Evolutionary conservation across 2,797 vertebrate genomes (phyloP).

Genomic region (Lacerta bilineata): DNA sequence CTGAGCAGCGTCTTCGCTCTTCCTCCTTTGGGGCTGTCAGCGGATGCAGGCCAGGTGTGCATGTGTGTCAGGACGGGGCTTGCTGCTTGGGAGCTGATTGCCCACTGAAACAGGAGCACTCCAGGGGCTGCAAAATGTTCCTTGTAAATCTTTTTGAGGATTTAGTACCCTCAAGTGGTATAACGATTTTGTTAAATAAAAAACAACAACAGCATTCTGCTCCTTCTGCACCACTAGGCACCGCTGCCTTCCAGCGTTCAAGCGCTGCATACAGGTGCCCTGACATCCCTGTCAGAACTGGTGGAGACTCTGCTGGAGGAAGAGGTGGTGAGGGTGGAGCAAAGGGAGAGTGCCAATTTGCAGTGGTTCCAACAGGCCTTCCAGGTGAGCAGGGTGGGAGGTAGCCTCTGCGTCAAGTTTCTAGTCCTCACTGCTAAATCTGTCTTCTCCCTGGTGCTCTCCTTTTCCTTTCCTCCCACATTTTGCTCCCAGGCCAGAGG

Average conservation of each 20-base stretch:
- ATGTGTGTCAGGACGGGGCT: rapidly evolving
- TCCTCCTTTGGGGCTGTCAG: background rate
- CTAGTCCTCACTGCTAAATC: background rate
- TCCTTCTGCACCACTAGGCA: too few relatives aligned
- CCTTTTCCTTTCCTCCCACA: background rate
- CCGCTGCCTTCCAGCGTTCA: background rate
- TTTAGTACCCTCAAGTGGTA: too few relatives aligned
- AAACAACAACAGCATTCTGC: too few relatives aligned
- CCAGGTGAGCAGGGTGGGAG: slow-evolving; percentile 13
- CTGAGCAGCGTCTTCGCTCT: slow-evolving; percentile 11
- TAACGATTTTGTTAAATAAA: too few relatives aligned
- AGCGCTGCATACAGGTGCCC: background rate
- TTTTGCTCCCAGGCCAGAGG: too few relatives aligned
- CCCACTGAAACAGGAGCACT: background rate
- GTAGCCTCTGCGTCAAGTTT: background rate
- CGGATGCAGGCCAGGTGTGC: background rate
- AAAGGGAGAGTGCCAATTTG: too few relatives aligned
- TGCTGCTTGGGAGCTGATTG: too few relatives aligned
- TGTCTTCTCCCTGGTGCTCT: too few relatives aligned
- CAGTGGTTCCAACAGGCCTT: slow-evolving; percentile 8
- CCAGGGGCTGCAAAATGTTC: too few relatives aligned
- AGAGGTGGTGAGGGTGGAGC: too few relatives aligned
- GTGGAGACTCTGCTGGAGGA: background rate
- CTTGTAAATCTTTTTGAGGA: too few relatives aligned
- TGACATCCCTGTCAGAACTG: background rate